phyloP scores from a whole-genome alignment of 1,140 invertebrate species.

The Cydia pomonella region DNA sequence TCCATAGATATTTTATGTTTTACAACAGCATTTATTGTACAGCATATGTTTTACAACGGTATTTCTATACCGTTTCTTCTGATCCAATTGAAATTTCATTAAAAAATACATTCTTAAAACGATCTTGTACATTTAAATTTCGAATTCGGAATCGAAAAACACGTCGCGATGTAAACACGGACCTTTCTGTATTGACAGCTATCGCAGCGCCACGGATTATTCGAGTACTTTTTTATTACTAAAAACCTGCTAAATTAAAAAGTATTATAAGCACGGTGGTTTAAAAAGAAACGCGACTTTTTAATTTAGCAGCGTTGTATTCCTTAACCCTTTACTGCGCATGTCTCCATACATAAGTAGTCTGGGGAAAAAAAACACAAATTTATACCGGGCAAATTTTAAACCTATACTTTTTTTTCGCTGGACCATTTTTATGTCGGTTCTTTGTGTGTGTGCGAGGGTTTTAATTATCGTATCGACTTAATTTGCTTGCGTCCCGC shows the following conservation, averaged over 20 bases:
- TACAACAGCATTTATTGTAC: too few relatives aligned
- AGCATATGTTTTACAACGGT: background rate
- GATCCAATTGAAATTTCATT: background rate
- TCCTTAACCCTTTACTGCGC: constrained; percentile 77
- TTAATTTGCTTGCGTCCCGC: constrained; percentile 76
- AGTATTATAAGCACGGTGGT: background rate
- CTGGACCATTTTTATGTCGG: constrained; percentile 76
- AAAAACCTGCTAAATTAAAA: constrained; percentile 49
- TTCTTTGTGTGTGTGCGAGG: constrained; percentile 77
- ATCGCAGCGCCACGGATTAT: constrained; percentile 55
- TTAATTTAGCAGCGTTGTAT: constrained; percentile 43
- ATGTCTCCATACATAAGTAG: constrained; percentile 77
- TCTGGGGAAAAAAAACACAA: constrained; percentile 79
- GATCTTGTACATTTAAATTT: background rate
- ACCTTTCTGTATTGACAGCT: constrained; percentile 11
- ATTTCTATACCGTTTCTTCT: background rate
- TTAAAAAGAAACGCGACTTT: constrained; percentile 21
- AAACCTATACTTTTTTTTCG: constrained; percentile 80
- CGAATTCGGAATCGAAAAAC: background rate
- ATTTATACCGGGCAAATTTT: constrained; percentile 81
- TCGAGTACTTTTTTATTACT: constrained; percentile 52
- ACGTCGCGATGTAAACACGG: background rate
- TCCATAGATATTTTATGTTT: background rate
- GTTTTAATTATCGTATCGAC: constrained; percentile 81
- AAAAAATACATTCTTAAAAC: background rate